Evolutionary conservation across 2,888 invertebrate species (phyloP), one percentile per base, ranked within the genome.

Genomic region (Leptopilina myrica): DNA sequence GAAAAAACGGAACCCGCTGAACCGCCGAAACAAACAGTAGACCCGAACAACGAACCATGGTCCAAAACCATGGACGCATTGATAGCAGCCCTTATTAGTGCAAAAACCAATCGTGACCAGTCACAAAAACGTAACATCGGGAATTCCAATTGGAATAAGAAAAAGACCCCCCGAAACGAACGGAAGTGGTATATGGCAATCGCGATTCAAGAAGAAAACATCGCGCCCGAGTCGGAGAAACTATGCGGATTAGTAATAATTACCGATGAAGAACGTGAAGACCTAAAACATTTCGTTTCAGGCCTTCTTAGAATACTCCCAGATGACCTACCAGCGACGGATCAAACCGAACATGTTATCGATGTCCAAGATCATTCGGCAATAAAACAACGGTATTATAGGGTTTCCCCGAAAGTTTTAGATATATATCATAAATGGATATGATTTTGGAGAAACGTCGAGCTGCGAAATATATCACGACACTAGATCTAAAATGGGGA

Each of bases 401-500:
- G n/a, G n/a, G n/a, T n/a, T n/a, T n/a, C 78, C 2, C 65, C 75
- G 9, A 43, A 9, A 3, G 75, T 78, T 2, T 46, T 64, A 8
- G n/a, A 65, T n/a, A n/a, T n/a, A 76, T 90, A 0, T 89, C 84
- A 0, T 85, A 86, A 49, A 86, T 89, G 33, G 83, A 83, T 0
- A 78, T 83, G 3, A 90, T 88, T 11, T 73, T 89, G 33, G 85
- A 88, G 46, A 83, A 84, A 46, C 80, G 90, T 1, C 76, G 87
- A 1, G 80, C 84, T 20, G 88, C 89, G 6, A 79, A 81, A 33
- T 91, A 84, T 67, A 83, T 91, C 11, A 85, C 85, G 0, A 88
- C 88, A 0, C 76, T 90, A 0, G 90, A 91, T 79, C 67, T 86
- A 9, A 86, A 83, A 46, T 82, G 84, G 5, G 89, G 88, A 1